phyloP scores from a whole-genome alignment of 2,888 invertebrate species.

The Amiota mariae region DNA sequence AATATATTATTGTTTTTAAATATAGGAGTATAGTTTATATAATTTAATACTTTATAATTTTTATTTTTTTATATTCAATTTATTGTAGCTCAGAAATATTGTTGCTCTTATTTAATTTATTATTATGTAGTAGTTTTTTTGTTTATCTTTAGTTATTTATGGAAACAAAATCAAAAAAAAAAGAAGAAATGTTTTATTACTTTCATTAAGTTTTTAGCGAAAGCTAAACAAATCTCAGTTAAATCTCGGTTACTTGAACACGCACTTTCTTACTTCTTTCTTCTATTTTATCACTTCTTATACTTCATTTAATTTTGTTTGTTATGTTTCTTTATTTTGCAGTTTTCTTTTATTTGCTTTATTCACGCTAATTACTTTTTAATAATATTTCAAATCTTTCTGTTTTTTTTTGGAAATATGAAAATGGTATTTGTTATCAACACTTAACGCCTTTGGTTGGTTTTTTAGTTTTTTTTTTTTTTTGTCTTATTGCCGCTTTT shows the following conservation, averaged over 20 bases:
- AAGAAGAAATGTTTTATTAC: not conserved
- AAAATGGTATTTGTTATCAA: conserved; percentile 2
- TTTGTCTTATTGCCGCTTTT: not conserved
- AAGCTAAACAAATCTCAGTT: conserved; percentile 7
- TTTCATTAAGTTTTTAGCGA: not conserved
- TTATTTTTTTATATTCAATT: too few species aligned
- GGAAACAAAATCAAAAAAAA: too few species aligned
- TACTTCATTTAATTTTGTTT: not conserved
- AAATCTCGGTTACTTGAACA: conserved; percentile 4
- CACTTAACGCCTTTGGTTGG: not conserved
- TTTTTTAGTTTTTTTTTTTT: conserved; percentile 12
- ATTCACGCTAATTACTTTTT: conserved; percentile 13
- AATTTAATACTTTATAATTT: too few species aligned
- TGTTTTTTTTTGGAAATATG: not conserved
- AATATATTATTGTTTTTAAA: too few species aligned
- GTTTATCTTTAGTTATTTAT: too few species aligned
- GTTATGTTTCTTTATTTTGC: not conserved
- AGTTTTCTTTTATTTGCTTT: not conserved
- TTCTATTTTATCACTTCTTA: not conserved
- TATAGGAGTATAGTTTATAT: too few species aligned
- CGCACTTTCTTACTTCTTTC: conserved; percentile 3
- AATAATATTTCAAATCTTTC: conserved; percentile 4
- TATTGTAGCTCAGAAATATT: too few species aligned
- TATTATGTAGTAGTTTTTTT: too few species aligned
- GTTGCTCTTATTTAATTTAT: too few species aligned